phyloP scores from a whole-genome alignment of 2,113 vertebrate species.

The Oophaga pumilio region DNA sequence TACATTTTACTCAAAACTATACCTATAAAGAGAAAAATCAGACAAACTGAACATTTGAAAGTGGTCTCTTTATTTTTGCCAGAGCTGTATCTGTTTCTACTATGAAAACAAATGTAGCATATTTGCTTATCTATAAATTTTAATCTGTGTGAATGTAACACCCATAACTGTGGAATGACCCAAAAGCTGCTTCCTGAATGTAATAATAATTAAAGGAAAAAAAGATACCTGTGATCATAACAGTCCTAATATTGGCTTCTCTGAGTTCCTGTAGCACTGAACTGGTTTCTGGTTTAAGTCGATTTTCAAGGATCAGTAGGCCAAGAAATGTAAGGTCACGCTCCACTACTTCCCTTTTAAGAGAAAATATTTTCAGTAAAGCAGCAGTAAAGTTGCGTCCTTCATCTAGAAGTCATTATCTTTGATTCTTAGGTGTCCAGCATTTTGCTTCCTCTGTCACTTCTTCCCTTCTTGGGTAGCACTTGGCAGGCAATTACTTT shows the following conservation, averaged over 20 bases:
- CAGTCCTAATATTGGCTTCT: slow-evolving; percentile 64
- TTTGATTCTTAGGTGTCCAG: neutral
- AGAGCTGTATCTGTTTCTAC: too few relatives aligned
- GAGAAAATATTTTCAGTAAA: neutral
- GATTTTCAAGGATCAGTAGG: slow-evolving; percentile 73
- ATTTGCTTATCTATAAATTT: too few relatives aligned
- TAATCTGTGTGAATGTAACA: too few relatives aligned
- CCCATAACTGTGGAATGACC: too few relatives aligned
- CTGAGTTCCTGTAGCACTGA: slow-evolving; percentile 66
- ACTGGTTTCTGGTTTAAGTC: slow-evolving; percentile 71
- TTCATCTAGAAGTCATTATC: neutral
- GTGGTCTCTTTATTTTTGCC: too few relatives aligned
- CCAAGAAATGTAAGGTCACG: slow-evolving; percentile 69
- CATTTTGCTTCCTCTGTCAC: neutral
- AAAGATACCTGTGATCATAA: slow-evolving; percentile 73
- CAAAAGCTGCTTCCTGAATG: neutral
- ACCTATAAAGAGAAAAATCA: too few relatives aligned
- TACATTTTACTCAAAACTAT: too few relatives aligned
- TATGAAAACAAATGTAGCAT: too few relatives aligned
- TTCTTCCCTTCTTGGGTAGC: too few relatives aligned
- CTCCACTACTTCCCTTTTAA: slow-evolving; percentile 68
- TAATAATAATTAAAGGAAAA: neutral
- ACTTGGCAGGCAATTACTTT: too few relatives aligned
- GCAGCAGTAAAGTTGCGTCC: neutral
- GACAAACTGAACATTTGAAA: too few relatives aligned